Conservation (phyloP, 2,888 invertebrate species). For the Phalera bucephala region DNA sequence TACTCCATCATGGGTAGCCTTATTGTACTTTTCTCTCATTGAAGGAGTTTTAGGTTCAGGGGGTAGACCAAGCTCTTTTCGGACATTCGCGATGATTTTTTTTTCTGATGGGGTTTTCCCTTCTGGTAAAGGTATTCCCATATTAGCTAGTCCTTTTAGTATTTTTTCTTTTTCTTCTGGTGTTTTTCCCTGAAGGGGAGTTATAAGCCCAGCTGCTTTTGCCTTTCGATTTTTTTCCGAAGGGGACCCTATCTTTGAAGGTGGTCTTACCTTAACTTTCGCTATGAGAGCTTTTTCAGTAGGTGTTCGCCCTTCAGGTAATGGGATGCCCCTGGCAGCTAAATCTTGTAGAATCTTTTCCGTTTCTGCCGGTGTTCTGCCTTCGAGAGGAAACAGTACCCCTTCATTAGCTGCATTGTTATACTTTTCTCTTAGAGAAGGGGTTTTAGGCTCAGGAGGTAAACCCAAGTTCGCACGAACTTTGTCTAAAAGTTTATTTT, state of each 20-base stretch:
- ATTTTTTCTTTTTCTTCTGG: slow-evolving; percentile 31
- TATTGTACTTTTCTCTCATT: slow-evolving; percentile 25
- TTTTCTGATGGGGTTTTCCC: slow-evolving; percentile 35
- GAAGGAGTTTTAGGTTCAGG: slow-evolving; percentile 25
- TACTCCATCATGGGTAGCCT: slow-evolving; percentile 30
- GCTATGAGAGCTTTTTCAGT: slow-evolving; percentile 20
- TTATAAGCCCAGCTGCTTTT: slow-evolving; percentile 7
- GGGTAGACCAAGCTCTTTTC: slow-evolving; percentile 34
- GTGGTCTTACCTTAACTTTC: slow-evolving; percentile 8
- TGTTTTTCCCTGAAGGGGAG: slow-evolving; percentile 25
- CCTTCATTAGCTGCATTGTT: slow-evolving; percentile 31
- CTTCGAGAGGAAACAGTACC: slow-evolving; percentile 23
- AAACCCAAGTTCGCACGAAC: slow-evolving; percentile 37
- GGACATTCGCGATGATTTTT: slow-evolving; percentile 29
- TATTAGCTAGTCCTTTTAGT: slow-evolving; percentile 22
- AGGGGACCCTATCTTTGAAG: not conserved
- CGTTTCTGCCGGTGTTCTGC: slow-evolving; percentile 22
- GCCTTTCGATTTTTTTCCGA: not conserved
- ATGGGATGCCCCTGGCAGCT: slow-evolving; percentile 20
- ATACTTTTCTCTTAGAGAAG: slow-evolving; percentile 23
- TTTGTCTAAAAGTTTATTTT: slow-evolving; percentile 33
- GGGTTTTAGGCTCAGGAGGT: slow-evolving; percentile 34
- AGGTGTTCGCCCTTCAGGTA: slow-evolving; percentile 25
- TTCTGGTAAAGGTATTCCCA: slow-evolving; percentile 35
- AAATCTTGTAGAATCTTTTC: slow-evolving; percentile 21